Evolutionary conservation across 2,113 vertebrate genomes (phyloP).

Genomic region (Lagopus muta): DNA sequence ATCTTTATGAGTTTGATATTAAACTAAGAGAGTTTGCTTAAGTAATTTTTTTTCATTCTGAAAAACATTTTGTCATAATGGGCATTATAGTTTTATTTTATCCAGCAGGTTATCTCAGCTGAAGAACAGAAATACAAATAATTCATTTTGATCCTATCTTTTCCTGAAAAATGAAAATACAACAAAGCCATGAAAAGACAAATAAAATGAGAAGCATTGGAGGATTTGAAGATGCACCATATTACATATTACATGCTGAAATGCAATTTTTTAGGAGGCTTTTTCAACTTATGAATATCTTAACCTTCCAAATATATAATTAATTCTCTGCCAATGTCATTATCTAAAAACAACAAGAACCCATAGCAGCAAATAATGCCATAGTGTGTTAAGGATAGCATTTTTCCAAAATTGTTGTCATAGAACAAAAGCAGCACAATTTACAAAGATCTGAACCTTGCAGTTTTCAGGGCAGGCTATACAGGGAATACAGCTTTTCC

Average conservation of each 20-base stretch:
- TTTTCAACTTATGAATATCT: conserved; percentile 40
- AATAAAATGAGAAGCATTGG: background rate
- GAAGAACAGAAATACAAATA: background rate
- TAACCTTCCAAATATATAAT: conserved; percentile 44
- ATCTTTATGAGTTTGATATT: background rate
- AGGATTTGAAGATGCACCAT: background rate
- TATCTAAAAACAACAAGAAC: background rate
- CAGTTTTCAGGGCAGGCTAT: too few relatives aligned
- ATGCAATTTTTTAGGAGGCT: background rate
- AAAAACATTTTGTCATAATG: background rate
- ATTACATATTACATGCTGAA: conserved; percentile 27
- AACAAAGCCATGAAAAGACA: background rate
- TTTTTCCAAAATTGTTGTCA: background rate
- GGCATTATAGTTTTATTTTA: background rate
- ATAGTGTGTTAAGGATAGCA: accelerated
- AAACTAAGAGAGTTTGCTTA: background rate
- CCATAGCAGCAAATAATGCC: background rate
- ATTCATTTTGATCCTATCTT: background rate
- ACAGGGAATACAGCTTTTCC: too few relatives aligned
- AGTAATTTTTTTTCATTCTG: background rate
- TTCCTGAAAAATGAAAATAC: background rate
- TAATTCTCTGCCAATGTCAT: background rate
- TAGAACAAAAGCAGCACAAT: background rate
- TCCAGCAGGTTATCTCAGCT: background rate
- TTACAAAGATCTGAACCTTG: background rate